Evolutionary conservation across 2,888 invertebrate genomes (phyloP).

Genomic region (Hypercompe scribonia): DNA sequence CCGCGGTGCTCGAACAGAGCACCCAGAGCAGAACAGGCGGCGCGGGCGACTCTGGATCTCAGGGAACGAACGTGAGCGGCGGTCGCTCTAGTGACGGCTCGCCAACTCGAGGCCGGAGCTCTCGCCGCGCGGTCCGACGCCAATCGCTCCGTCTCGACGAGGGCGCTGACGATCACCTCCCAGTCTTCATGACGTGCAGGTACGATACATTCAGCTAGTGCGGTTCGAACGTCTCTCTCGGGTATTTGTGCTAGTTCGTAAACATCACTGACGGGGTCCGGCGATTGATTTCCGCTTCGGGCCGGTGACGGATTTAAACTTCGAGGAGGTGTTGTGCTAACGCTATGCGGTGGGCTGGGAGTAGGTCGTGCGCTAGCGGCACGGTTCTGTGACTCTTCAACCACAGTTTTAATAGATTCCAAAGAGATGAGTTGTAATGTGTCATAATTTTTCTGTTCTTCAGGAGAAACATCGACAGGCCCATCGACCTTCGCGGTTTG

Average conservation of each 20-base stretch:
- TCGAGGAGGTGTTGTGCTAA: slow-evolving; percentile 56
- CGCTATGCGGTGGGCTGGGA: slow-evolving; percentile 56
- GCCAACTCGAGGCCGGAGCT: slow-evolving; percentile 89
- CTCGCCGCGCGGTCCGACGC: slow-evolving; percentile 89
- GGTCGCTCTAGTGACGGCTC: slow-evolving; percentile 90
- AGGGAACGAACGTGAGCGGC: slow-evolving; percentile 94
- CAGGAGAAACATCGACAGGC: background rate
- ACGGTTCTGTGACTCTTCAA: slow-evolving; percentile 33
- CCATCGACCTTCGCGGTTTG: slow-evolving; percentile 17
- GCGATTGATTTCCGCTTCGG: slow-evolving; percentile 63
- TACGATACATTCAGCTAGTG: slow-evolving; percentile 74
- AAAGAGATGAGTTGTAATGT: slow-evolving; percentile 29
- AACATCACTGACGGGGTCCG: slow-evolving; percentile 59
- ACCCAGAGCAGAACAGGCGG: slow-evolving; percentile 93
- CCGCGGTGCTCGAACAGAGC: slow-evolving; percentile 91
- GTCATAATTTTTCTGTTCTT: slow-evolving; percentile 1
- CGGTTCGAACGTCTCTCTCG: slow-evolving; percentile 75
- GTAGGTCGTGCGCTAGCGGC: slow-evolving; percentile 32
- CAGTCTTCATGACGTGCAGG: slow-evolving; percentile 91
- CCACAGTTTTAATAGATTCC: slow-evolving; percentile 41
- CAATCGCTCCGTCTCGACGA: slow-evolving; percentile 89
- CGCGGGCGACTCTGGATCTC: slow-evolving; percentile 96
- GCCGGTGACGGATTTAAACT: slow-evolving; percentile 57
- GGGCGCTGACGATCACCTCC: slow-evolving; percentile 92
- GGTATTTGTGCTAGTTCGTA: slow-evolving; percentile 51